Base-by-base conservation (phyloP, 2,888 invertebrate species). In the Ceratothoa steindachneri region DNA sequence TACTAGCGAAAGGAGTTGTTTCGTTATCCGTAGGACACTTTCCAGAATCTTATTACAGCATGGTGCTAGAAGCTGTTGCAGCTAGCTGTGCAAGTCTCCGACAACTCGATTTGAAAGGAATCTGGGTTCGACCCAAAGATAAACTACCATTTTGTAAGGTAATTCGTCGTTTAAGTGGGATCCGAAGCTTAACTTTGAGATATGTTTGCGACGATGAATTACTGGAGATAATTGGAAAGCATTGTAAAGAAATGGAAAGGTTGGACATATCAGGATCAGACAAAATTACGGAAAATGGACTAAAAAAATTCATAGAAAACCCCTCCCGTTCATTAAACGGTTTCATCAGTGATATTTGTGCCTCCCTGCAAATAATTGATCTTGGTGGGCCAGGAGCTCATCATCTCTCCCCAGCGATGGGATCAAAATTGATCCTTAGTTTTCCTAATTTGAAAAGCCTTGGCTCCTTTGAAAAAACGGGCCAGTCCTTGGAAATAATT, bases 141-240 rank as follows among this genome's bases (percentile, higher is more conserved):
- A 76, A 53, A 41, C 41, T 69, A 15, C 30, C 72, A 12, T 70
- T 79, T 66, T 66, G 72, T 24, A 67, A 65, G 22, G 74, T 71
- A 19, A 64, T 79, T 4, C 60, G 71, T 30, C 65, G 71, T 15
- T 52, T 71, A n/a, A 65, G 66, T 30, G 71, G 71, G 1, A 55
- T 79, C 30, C 53, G 72, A 30, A 60, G 64, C 12, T 30, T 79
- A 12, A 79, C 76, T 12, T 65, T 79, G 15, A 71, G 74, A 29
- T 79, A 79, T 69, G 70, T 27, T 22, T 76, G 79, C 53, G 76
- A 76, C 30, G 79, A 79, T 31, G 76, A 76, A 55, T 72, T 79
- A 41, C 53, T 79, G 67, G 53, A 64, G 3, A 71, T 74, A 1
- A 60, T 79, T 7, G 79, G 79, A 1, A 79, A 79, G 30, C 75